phyloP scores from a whole-genome alignment of 2,797 vertebrate genomes.

The Apodemus agrarius region DNA sequence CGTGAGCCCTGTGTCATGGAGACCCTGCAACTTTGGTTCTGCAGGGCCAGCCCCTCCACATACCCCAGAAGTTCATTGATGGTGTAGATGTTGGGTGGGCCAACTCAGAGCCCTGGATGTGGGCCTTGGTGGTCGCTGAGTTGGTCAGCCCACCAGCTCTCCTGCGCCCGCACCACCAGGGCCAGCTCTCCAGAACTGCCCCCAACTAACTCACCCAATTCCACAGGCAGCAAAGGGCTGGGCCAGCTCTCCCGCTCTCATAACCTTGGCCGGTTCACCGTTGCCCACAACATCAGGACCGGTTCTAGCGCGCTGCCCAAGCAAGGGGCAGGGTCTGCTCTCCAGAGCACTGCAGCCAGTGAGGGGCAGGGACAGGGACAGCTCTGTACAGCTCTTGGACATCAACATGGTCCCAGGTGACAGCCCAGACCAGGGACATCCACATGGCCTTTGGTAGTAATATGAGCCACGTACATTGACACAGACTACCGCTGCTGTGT shows the following conservation, averaged over 20 bases:
- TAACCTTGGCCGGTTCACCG: not conserved
- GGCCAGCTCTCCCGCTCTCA: not conserved
- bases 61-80: not conserved
- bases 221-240: not conserved
- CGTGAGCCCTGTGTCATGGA: not conserved
- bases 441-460: not conserved
- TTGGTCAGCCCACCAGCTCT: not conserved
- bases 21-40: not conserved
- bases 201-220: not conserved
- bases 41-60: not conserved
- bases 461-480: not conserved
- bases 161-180: not conserved
- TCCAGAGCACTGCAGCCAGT: not conserved
- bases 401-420: not conserved
- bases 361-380: not conserved
- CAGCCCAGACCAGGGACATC: not conserved
- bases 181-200: not conserved
- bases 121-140: not conserved
- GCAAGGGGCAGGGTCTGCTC: not conserved
- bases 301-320: not conserved
- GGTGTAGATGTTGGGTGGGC: not conserved
- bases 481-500: not conserved
- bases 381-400: not conserved
- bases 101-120: not conserved
- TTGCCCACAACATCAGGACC: not conserved